Evolutionary conservation across 2,113 vertebrate species (phyloP).

Genomic region (Amphilophus citrinellus): DNA sequence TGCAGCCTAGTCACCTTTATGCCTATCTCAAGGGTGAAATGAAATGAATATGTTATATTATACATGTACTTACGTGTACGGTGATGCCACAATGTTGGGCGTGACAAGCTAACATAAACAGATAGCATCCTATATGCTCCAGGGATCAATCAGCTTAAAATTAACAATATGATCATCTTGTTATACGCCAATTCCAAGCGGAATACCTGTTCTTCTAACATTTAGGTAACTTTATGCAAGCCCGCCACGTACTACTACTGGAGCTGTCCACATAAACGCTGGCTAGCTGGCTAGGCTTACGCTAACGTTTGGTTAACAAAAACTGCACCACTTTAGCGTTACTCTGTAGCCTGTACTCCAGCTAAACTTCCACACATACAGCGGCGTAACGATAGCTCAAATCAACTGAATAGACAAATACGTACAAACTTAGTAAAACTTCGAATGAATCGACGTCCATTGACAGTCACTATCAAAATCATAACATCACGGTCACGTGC

Average conservation of each 20-base stretch:
- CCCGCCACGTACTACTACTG: too few species aligned
- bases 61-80: not conserved
- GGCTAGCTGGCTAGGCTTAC: not conserved
- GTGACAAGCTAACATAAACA: not conserved
- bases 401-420: not conserved
- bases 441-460: not conserved
- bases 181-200: fast-evolving
- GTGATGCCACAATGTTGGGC: not conserved
- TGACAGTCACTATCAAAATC: not conserved
- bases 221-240: not conserved
- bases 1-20: not conserved
- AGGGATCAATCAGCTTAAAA: not conserved
- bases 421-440: not conserved
- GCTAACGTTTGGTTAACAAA: not conserved
- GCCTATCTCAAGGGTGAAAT: not conserved
- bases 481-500: not conserved
- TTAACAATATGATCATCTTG: not conserved
- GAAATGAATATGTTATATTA: not conserved
- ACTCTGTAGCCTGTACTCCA: not conserved
- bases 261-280: not conserved
- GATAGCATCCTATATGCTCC: not conserved
- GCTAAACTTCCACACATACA: not conserved
- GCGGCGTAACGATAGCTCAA: not conserved
- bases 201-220: not conserved
- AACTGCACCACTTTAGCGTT: not conserved